A percentile compares a stretch with the other conserved stretches of the same genome.
phyloP scores from a whole-genome alignment of 2,113 vertebrate genomes.

The Tenebrosternarchus preto region DNA sequence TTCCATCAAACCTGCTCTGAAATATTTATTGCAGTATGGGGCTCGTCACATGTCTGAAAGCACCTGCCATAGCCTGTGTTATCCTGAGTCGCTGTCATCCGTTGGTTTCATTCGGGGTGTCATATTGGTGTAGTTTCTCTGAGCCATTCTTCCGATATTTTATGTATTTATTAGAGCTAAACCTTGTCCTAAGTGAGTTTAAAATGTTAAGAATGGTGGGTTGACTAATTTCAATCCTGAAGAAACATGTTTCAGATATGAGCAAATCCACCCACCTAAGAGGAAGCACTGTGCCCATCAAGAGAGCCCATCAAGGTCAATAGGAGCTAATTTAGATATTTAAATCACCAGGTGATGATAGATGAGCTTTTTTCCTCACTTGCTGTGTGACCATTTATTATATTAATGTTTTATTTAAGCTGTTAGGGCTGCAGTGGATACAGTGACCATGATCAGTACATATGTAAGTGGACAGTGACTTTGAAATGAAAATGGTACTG shows the following conservation, averaged over 20 bases:
- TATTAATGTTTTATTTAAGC: too few species aligned
- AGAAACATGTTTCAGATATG: background rate
- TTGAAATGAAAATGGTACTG: too few species aligned
- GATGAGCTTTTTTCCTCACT: too few species aligned
- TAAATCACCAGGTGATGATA: too few species aligned
- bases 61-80: background rate
- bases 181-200: background rate
- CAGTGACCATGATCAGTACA: too few species aligned
- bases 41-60: background rate
- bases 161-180: background rate
- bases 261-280: background rate
- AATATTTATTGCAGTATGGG: slow-evolving; percentile 32
- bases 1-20: slow-evolving; percentile 30
- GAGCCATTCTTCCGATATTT: background rate
- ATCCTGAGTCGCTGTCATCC: background rate
- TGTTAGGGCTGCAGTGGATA: too few species aligned
- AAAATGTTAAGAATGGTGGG: background rate
- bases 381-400: too few species aligned
- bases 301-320: background rate
- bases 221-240: background rate
- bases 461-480: too few species aligned
- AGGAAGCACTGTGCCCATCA: background rate
- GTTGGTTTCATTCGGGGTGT: background rate
- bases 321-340: too few species aligned
- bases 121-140: background rate